Evolutionary conservation across 2,888 invertebrate species (phyloP).

Genomic region (Frankliniella fusca): DNA sequence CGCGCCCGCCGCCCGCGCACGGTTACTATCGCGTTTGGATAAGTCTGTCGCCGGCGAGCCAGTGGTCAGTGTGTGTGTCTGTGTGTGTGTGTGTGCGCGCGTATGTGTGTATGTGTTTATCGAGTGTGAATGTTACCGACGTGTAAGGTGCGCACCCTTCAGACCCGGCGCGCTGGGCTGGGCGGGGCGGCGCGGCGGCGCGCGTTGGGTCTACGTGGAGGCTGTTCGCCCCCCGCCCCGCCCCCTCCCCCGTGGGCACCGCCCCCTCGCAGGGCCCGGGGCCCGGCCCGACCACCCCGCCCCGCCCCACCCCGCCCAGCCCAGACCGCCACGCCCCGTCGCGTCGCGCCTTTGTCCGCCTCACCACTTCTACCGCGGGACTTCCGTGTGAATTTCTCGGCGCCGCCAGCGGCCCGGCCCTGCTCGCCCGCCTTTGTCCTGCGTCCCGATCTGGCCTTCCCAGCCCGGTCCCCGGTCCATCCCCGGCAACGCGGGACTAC

Average conservation of each 20-base stretch:
- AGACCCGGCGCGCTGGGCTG: neutral
- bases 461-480: neutral
- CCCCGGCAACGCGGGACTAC: neutral
- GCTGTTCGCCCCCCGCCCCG: neutral
- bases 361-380: too few relatives aligned
- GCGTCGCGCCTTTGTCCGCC: too few relatives aligned
- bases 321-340: too few relatives aligned
- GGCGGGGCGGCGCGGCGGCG: neutral
- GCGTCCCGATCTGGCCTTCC: neutral
- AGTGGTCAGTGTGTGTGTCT: neutral
- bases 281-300: neutral
- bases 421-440: neutral
- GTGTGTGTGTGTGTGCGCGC: neutral
- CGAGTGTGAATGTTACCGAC: too few relatives aligned
- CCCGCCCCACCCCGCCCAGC: neutral
- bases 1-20: constrained; percentile 3
- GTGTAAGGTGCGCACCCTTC: too few relatives aligned
- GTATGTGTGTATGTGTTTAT: neutral
- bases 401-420: neutral
- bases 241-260: neutral
- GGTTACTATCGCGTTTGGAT: neutral
- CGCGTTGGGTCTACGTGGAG: neutral
- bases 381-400: too few relatives aligned
- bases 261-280: neutral
- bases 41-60: neutral